Evolutionary conservation across 2,888 invertebrate genomes (phyloP).

Genomic region (Nematopogon swammerdamellus): DNA sequence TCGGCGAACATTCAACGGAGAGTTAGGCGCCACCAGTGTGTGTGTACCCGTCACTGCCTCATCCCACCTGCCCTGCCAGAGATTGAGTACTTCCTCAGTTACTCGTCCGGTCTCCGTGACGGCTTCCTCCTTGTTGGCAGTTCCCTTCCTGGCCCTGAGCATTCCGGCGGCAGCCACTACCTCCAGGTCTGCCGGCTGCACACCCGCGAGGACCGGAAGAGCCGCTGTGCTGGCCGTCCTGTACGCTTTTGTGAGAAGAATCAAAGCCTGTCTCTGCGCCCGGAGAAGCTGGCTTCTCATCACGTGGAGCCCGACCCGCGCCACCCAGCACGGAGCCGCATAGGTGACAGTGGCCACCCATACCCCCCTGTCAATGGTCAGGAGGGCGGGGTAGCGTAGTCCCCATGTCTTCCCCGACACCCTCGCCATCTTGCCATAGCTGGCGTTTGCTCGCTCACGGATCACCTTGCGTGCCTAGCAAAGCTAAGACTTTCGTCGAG

Average conservation of each 20-base stretch:
- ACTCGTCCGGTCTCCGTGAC: not conserved
- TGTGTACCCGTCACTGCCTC: not conserved
- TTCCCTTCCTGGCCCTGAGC: not conserved
- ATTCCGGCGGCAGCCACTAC: not conserved
- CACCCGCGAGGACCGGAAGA: slow-evolving; percentile 1
- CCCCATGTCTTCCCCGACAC: slow-evolving; percentile 2
- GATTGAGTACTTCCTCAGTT: not conserved
- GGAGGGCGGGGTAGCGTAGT: not conserved
- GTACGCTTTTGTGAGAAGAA: slow-evolving; percentile 2
- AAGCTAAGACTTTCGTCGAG: slow-evolving; percentile 1
- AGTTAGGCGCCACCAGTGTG: no score
- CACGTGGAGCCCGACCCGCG: slow-evolving; percentile 1
- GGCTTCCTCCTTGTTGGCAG: not conserved
- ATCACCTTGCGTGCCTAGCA: slow-evolving; percentile 3
- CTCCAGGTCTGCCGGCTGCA: slow-evolving; percentile 4
- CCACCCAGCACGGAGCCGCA: not conserved
- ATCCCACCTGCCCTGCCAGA: not conserved
- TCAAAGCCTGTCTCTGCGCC: not conserved
- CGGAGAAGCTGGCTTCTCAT: not conserved
- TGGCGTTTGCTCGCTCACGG: slow-evolving; percentile 1
- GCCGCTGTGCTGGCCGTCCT: slow-evolving; percentile 1
- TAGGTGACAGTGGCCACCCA: not conserved
- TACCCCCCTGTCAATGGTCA: not conserved
- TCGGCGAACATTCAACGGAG: no score
- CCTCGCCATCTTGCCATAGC: slow-evolving; percentile 2